Evolutionary conservation across 2,888 invertebrate genomes (phyloP), one percentile per base, ranked within the genome.

Genomic region (Trichogramma evanescens): DNA sequence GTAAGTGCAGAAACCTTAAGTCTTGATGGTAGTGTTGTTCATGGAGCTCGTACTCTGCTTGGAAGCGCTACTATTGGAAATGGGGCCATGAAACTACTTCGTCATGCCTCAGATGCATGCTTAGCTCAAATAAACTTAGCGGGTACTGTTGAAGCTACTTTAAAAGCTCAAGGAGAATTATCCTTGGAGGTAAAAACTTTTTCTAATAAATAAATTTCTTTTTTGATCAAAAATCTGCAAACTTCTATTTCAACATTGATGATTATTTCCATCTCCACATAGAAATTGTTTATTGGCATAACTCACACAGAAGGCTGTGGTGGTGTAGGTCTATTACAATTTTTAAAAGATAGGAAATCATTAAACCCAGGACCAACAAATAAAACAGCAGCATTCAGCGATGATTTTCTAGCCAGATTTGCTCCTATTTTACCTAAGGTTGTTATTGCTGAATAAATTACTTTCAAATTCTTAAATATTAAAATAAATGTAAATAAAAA

Each of bases 401-500:
- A 66, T 60, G 67, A 75, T 64, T 58, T 79, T n/a, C 66, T 80
- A 58, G 69, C 73, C 61, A 83, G 87, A 73, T 78, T 91, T 63
- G 84, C 88, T 38, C 91, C 91, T 40, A 83, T 91, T 65, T 85
- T 91, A 81, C 91, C 91, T 79, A 91, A 91, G 83, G 89, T 88
- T 77, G 38, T 50, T 26, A 39, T 26, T 26, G 26, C 39, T 50
- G 6, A 50, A 8, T 5, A 2, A 50, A 9, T 50, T 50, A 7
- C 2, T 40, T 52, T 48, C 8, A 42, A 4, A 54, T n/a, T 26
- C 3, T 41, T 9, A 10, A 40, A 40, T 41, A 6, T 5, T 50
- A 43, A 45, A 7, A 40, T 46, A 40, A 40, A 54, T 40, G 38
- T 10, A 53, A 49, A 49, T 41, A 3, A 59, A 61, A 58, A 62